phyloP scores from a whole-genome alignment of 2,113 vertebrate genomes.

The Platycercus adscitus region DNA sequence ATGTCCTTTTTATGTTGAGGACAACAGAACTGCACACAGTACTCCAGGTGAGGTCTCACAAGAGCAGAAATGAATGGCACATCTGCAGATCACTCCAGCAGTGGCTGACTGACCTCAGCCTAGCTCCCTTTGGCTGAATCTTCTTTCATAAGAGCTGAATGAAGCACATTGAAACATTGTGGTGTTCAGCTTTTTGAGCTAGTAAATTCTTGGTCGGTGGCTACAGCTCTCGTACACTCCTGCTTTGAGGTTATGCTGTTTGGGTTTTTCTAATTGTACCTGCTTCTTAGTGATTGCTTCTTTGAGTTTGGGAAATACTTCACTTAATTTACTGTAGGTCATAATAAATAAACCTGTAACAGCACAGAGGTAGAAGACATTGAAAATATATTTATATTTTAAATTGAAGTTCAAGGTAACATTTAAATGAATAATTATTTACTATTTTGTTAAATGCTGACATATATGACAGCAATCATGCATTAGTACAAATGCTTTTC shows the following conservation, averaged over 20 bases:
- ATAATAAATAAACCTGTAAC: constrained; percentile 33
- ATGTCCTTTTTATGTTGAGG: too few relatives aligned
- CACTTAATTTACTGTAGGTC: constrained; percentile 13
- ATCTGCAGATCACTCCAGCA: not conserved
- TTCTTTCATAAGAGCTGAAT: not conserved
- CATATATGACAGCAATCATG: constrained; percentile 62
- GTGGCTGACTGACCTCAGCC: not conserved
- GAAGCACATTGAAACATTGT: not conserved
- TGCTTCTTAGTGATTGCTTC: not conserved
- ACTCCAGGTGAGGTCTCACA: too few relatives aligned
- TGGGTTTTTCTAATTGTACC: not conserved
- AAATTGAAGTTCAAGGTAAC: constrained; percentile 76
- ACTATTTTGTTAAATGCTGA: constrained; percentile 74
- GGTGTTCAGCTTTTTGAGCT: not conserved
- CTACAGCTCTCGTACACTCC: not conserved
- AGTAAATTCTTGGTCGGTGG: not conserved
- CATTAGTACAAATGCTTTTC: constrained; percentile 75
- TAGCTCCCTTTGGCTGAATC: not conserved
- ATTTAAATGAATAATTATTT: constrained; percentile 80
- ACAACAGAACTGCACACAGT: too few relatives aligned
- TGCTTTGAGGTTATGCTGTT: not conserved
- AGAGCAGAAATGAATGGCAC: not conserved
- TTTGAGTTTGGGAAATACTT: constrained; percentile 45
- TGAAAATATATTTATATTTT: constrained; percentile 51
- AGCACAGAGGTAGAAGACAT: constrained; percentile 34